phyloP scores from a whole-genome alignment of 2,888 invertebrate genomes.

The Melolontha melolontha region DNA sequence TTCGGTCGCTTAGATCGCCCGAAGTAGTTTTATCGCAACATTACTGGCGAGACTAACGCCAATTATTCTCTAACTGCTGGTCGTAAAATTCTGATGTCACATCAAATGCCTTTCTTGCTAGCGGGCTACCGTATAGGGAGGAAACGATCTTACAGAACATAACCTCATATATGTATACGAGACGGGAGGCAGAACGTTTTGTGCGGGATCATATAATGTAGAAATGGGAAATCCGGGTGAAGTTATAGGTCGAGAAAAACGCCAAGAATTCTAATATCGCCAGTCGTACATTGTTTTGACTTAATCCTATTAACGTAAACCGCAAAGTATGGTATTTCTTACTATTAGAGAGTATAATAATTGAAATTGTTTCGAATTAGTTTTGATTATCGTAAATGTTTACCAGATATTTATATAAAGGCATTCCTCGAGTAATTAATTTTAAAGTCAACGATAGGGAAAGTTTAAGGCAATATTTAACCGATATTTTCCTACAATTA shows the following conservation, averaged over 20 bases:
- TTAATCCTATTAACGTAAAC: constrained; percentile 23
- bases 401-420: no score
- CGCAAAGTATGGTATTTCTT: neutral
- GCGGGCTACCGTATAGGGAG: constrained; percentile 7
- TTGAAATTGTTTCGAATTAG: no score
- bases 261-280: constrained; percentile 27
- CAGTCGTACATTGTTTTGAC: constrained; percentile 20
- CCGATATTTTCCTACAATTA: no score
- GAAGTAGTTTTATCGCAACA: constrained; percentile 30
- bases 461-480: no score
- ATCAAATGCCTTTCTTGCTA: constrained; percentile 2
- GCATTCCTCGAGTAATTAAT: no score
- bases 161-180: constrained; percentile 13
- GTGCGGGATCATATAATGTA: neutral
- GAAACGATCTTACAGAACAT: constrained; percentile 18
- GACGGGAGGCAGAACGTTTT: neutral
- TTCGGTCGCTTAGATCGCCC: neutral
- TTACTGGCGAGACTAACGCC: constrained; percentile 30
- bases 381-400: no score
- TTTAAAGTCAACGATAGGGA: no score
- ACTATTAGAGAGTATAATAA: no score
- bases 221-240: constrained; percentile 2
- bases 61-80: constrained; percentile 27
- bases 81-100: constrained; percentile 29
- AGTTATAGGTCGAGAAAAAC: constrained; percentile 18